Conservation (phyloP, 1,140 invertebrate species). For the Plectus sambesii region DNA sequence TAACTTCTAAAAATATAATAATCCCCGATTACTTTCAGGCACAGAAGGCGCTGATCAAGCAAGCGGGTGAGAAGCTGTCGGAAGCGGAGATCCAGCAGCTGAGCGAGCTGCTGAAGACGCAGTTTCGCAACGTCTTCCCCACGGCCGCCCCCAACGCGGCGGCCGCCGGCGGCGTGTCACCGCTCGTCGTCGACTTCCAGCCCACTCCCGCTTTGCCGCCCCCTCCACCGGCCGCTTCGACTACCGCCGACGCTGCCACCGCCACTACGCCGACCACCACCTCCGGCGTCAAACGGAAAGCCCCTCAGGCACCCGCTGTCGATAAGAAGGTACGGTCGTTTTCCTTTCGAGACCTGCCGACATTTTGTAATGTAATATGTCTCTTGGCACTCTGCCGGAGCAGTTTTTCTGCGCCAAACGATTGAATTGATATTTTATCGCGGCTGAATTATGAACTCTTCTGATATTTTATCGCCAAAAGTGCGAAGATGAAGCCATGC, state of each 20-base stretch:
- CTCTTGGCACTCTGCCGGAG: too few relatives aligned
- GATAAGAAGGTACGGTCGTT: too few relatives aligned
- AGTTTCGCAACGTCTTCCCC: slow-evolving; percentile 12
- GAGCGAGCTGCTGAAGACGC: neutral
- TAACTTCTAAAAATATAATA: too few relatives aligned
- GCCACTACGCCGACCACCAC: slow-evolving; percentile 7
- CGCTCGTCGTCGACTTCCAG: slow-evolving; percentile 17
- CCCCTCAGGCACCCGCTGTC: neutral
- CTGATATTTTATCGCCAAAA: too few relatives aligned
- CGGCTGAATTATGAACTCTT: too few relatives aligned
- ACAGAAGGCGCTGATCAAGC: neutral
- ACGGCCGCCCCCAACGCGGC: slow-evolving; percentile 30
- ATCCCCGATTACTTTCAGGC: neutral
- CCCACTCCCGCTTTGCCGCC: slow-evolving; percentile 12
- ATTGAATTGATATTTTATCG: too few relatives aligned
- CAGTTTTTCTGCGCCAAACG: too few relatives aligned
- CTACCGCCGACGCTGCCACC: slow-evolving; percentile 9
- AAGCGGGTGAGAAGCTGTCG: neutral
- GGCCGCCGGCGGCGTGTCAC: slow-evolving; percentile 14
- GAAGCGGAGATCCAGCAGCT: slow-evolving; percentile 3
- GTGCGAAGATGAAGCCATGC: too few relatives aligned
- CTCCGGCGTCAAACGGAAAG: neutral
- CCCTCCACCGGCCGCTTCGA: slow-evolving; percentile 32
- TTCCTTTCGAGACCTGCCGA: too few relatives aligned
- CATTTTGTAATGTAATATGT: too few relatives aligned